Evolutionary conservation across 2,797 vertebrate genomes (phyloP).

Genomic region (Taeniopygia guttata): DNA sequence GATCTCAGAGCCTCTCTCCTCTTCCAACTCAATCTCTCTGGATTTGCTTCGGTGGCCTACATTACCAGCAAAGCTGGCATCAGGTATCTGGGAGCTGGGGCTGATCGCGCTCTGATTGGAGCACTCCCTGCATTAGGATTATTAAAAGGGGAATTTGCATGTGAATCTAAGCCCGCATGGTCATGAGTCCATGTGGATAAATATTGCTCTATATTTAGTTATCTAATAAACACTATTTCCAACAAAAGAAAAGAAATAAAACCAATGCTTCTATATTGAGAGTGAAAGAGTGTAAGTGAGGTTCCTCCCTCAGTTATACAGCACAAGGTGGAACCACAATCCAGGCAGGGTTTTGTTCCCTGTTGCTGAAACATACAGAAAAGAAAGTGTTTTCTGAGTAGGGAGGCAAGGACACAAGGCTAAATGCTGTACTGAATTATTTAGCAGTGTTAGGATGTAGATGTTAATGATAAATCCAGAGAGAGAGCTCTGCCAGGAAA

Average conservation of each 20-base stretch:
- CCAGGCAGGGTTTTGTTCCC: slow-evolving; percentile 9
- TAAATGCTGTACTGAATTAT: slow-evolving; percentile 80
- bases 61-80: slow-evolving; percentile 71
- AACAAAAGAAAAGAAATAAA: neutral
- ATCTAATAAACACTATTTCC: slow-evolving; percentile 38
- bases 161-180: slow-evolving; percentile 61
- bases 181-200: slow-evolving; percentile 51
- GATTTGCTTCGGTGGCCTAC: slow-evolving; percentile 74
- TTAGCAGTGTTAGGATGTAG: slow-evolving; percentile 73
- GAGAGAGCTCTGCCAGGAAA: slow-evolving; percentile 63
- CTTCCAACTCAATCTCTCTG: slow-evolving; percentile 70
- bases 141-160: slow-evolving; percentile 67
- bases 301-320: neutral
- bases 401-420: slow-evolving; percentile 64
- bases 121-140: slow-evolving; percentile 65
- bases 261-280: rapidly evolving
- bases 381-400: slow-evolving; percentile 50
- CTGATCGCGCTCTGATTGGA: slow-evolving; percentile 62
- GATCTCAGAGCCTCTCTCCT: slow-evolving; percentile 51
- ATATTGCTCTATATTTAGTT: slow-evolving; percentile 60
- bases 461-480: slow-evolving; percentile 76
- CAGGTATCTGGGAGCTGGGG: slow-evolving; percentile 60
- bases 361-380: slow-evolving; percentile 29
- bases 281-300: neutral
- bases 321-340: neutral